A percentile compares a stretch with the other conserved stretches of the same genome.
phyloP scores from a whole-genome alignment of 1,140 invertebrate genomes.

The Drosophila equinoxialis region DNA sequence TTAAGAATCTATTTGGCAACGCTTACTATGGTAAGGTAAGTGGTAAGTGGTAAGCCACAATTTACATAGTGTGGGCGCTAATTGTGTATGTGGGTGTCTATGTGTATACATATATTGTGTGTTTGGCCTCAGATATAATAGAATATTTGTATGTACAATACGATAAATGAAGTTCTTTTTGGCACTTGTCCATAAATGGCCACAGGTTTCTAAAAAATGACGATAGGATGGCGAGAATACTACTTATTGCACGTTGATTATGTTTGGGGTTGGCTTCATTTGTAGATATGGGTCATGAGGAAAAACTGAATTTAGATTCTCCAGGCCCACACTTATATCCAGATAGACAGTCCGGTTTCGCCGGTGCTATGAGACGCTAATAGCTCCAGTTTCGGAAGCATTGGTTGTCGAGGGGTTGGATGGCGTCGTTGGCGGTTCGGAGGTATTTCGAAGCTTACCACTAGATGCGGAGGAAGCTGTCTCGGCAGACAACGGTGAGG shows the following conservation, averaged over 20 bases:
- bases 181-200: slow-evolving; percentile 60
- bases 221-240: slow-evolving; percentile 29
- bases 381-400: slow-evolving; percentile 70
- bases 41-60: slow-evolving; percentile 7
- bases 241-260: slow-evolving; percentile 49
- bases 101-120: neutral
- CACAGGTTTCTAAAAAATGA: slow-evolving; percentile 50
- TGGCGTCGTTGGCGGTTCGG: slow-evolving; percentile 39
- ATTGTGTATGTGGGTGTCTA: neutral
- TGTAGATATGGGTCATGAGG: neutral
- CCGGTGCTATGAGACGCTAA: slow-evolving; percentile 76
- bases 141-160: slow-evolving; percentile 15
- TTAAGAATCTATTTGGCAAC: slow-evolving; percentile 13
- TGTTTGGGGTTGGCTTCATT: slow-evolving; percentile 13
- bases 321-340: neutral
- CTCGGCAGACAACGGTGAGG: slow-evolving; percentile 26
- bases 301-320: neutral
- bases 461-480: slow-evolving; percentile 29
- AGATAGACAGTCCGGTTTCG: neutral
- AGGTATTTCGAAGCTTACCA: slow-evolving; percentile 44
- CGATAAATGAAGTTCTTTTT: slow-evolving; percentile 34
- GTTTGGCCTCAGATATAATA: slow-evolving; percentile 6
- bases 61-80: slow-evolving; percentile 1
- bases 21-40: slow-evolving; percentile 3
- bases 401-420: slow-evolving; percentile 31